Evolutionary conservation across 2,113 vertebrate genomes (phyloP).

Genomic region (Ailurus styani): DNA sequence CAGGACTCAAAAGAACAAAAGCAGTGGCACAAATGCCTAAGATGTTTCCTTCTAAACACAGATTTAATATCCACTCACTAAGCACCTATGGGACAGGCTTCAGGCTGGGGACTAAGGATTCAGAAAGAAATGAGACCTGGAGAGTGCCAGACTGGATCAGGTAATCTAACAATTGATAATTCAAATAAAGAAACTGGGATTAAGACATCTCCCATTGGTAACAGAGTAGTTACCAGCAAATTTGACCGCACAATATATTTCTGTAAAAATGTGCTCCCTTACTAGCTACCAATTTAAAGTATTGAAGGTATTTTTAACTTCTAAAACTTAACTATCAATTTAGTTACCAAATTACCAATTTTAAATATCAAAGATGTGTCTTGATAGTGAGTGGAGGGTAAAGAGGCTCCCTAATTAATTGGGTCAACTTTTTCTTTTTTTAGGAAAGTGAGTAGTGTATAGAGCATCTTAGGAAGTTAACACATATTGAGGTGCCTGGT

Average conservation of each 20-base stretch:
- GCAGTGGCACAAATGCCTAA: not conserved
- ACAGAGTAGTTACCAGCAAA: not conserved
- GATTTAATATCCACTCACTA: not conserved
- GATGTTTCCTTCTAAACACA: not conserved
- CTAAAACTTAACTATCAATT: not conserved
- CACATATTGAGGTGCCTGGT: not conserved
- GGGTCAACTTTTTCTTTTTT: not conserved
- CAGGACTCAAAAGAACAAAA: not conserved
- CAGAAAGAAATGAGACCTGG: not conserved
- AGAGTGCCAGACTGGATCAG: rapidly evolving
- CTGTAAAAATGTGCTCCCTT: not conserved
- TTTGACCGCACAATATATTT: not conserved
- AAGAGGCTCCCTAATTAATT: not conserved
- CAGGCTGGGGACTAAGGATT: not conserved
- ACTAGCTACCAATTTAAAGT: not conserved
- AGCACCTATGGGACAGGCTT: not conserved
- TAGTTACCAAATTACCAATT: not conserved
- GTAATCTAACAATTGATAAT: not conserved
- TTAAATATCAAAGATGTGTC: not conserved
- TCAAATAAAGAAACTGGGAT: not conserved
- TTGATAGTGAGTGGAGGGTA: not conserved
- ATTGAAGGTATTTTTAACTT: not conserved
- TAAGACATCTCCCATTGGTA: not conserved
- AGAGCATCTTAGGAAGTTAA: not conserved
- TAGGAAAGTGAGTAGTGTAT: not conserved